Percentiles rank a stretch among this genome's conserved stretches.
Evolutionary conservation across 2,888 invertebrate genomes (phyloP).

Genomic region (Cancer borealis): DNA sequence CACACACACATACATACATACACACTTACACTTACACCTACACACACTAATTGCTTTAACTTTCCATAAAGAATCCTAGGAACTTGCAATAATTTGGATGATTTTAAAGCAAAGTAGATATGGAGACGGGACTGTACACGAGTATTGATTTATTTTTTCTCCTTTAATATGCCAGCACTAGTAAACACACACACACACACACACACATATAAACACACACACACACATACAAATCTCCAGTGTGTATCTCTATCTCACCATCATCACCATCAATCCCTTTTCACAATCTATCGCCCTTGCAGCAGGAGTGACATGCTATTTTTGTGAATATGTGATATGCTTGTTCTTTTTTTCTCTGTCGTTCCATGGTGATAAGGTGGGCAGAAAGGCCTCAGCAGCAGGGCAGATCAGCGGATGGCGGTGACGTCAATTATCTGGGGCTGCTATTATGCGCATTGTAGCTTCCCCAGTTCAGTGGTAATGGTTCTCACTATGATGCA

Average conservation of each 20-base stretch:
- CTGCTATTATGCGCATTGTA: conserved; percentile 71
- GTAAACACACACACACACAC: not conserved
- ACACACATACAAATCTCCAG: conserved; percentile 14
- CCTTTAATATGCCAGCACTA: no score
- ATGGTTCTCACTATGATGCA: conserved; percentile 73
- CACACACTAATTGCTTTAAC: not conserved
- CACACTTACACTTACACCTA: not conserved
- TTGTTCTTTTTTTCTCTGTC: conserved; percentile 76
- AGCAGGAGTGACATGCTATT: conserved; percentile 64
- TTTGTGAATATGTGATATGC: conserved; percentile 76
- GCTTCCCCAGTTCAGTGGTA: conserved; percentile 75
- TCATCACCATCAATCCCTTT: conserved; percentile 39
- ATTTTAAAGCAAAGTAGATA: no score
- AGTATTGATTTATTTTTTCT: no score
- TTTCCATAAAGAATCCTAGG: no score
- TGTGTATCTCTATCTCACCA: conserved; percentile 13
- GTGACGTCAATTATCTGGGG: conserved; percentile 82
- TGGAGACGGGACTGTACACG: no score
- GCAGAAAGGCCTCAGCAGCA: conserved; percentile 70
- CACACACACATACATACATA: conserved; percentile 8
- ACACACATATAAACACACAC: not conserved
- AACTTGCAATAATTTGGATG: no score
- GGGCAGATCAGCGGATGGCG: conserved; percentile 79
- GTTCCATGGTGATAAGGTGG: conserved; percentile 75
- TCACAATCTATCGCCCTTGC: conserved; percentile 39